Percentiles rank a stretch among this genome's conserved stretches.
Evolutionary conservation across 1,140 invertebrate species (phyloP).

Genomic region (Drosophila arizonae): DNA sequence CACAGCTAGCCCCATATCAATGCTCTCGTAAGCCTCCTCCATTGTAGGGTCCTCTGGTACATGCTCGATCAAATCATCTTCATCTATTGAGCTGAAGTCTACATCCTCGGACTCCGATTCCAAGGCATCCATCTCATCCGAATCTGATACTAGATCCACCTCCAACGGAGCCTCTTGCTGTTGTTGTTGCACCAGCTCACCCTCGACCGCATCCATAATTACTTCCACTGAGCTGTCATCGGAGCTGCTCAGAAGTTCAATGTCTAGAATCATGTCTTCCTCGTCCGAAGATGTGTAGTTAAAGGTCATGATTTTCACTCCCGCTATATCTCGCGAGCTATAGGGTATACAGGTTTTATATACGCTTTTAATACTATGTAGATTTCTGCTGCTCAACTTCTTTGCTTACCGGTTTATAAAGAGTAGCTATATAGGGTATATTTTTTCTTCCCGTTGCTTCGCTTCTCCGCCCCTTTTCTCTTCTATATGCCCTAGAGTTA

Average conservation of each 20-base stretch:
- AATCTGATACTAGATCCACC: not conserved
- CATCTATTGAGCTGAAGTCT: no score
- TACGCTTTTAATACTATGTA: no score
- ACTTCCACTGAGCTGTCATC: not conserved
- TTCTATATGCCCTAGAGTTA: no score
- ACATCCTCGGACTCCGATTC: not conserved
- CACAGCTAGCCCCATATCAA: not conserved
- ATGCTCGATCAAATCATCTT: not conserved
- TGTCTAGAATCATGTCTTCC: slow-evolving; percentile 1
- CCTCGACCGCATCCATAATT: not conserved
- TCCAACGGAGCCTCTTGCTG: not conserved
- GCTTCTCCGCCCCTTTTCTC: no score
- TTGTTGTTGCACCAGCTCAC: not conserved
- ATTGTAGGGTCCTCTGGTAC: not conserved
- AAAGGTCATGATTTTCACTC: no score
- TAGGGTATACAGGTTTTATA: no score
- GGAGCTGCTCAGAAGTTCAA: not conserved
- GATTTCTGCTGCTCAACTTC: no score
- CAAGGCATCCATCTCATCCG: not conserved
- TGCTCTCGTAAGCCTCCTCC: not conserved
- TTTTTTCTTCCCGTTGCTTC: no score
- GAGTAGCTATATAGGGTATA: no score
- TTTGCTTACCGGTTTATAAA: no score
- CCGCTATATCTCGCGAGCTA: no score
- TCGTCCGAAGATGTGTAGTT: not conserved